A percentile compares a stretch with the other conserved stretches of the same genome.
Conservation (phyloP, 1,140 invertebrate species). For the Hormaphis cornu region DNA sequence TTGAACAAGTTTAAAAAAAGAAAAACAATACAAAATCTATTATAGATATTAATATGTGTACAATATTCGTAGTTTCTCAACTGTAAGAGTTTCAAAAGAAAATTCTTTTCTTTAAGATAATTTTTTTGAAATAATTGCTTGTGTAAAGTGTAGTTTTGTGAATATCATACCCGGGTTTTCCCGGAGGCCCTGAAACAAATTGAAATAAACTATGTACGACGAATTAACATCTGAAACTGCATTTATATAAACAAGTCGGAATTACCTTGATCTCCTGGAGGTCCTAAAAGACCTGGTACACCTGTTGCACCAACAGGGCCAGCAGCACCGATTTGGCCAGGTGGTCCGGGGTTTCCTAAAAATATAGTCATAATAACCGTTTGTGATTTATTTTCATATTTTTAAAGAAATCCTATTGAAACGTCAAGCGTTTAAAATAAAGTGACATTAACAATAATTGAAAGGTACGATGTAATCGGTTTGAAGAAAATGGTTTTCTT, state of each 20-base stretch:
- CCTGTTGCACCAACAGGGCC: conserved; percentile 58
- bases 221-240: background rate
- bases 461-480: too few relatives aligned
- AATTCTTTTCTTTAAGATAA: background rate
- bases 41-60: too few relatives aligned
- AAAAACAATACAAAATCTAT: too few relatives aligned
- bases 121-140: background rate
- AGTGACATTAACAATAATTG: too few relatives aligned
- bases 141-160: background rate
- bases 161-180: conserved; percentile 51
- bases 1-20: too few relatives aligned
- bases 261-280: conserved; percentile 57
- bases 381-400: too few relatives aligned
- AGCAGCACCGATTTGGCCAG: conserved; percentile 55
- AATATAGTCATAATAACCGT: background rate
- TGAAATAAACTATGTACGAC: background rate
- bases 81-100: too few relatives aligned
- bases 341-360: conserved; percentile 50
- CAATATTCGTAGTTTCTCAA: too few relatives aligned
- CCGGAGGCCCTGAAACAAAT: conserved; percentile 52
- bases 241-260: too few relatives aligned
- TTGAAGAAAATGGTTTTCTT: too few relatives aligned
- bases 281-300: conserved; percentile 55
- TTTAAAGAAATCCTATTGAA: too few relatives aligned
- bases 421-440: too few relatives aligned